Evolutionary conservation across 2,797 vertebrate genomes (phyloP).

Genomic region (Yasuhikotakia modesta): DNA sequence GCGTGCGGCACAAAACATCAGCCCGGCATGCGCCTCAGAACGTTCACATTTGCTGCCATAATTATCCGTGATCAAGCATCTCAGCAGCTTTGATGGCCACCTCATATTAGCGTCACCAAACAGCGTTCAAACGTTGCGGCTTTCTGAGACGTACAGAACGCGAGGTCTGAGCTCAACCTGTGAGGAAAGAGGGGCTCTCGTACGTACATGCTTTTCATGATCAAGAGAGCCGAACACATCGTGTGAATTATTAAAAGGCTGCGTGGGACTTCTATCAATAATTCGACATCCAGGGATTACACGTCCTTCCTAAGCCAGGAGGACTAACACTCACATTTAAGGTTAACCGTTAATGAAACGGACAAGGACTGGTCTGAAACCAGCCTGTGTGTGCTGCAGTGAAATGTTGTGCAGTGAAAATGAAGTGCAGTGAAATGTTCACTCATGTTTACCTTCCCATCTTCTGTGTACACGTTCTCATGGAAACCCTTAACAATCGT

Average conservation of each 20-base stretch:
- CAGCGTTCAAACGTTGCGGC: slow-evolving; percentile 54
- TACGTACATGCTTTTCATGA: slow-evolving; percentile 67
- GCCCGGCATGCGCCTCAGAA: slow-evolving; percentile 58
- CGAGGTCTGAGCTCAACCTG: slow-evolving; percentile 60
- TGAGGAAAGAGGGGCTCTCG: slow-evolving; percentile 72
- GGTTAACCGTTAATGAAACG: slow-evolving; percentile 2
- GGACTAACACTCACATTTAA: slow-evolving; percentile 6
- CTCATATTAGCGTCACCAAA: slow-evolving; percentile 63
- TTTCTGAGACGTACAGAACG: slow-evolving; percentile 25
- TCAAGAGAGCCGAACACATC: slow-evolving; percentile 30
- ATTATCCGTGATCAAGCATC: slow-evolving; percentile 65
- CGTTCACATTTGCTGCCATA: slow-evolving; percentile 57
- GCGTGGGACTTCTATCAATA: slow-evolving; percentile 37
- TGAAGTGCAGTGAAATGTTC: neutral
- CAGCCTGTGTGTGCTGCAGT: too few relatives aligned
- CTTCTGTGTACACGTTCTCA: slow-evolving; percentile 88
- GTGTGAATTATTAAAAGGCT: slow-evolving; percentile 57
- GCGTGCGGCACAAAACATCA: too few relatives aligned
- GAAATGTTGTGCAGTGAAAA: too few relatives aligned
- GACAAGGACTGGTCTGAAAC: neutral
- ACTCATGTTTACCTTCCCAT: slow-evolving; percentile 84
- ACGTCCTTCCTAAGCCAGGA: slow-evolving; percentile 52
- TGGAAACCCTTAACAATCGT: slow-evolving; percentile 90
- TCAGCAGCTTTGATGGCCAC: slow-evolving; percentile 60
- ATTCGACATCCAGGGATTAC: slow-evolving; percentile 46